Base-by-base conservation (phyloP, 1,140 invertebrate genomes). In the Tetraneura akinire region DNA sequence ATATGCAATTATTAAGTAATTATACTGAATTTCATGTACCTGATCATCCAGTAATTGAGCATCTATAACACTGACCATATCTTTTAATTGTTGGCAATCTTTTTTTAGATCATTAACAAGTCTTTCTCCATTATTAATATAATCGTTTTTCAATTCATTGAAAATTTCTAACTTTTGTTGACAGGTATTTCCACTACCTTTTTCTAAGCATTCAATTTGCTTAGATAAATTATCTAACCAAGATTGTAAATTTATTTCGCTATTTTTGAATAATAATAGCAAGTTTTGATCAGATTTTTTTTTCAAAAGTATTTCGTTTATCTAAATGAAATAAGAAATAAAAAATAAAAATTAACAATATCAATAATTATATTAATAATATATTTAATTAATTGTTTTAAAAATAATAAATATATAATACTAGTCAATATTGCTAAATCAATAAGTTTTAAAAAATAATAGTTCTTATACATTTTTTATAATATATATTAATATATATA, bases 1-100 rank as follows among this genome's bases (percentile, higher is more conserved):
- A 37, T 37, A 37, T 37, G n/a, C n/a, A n/a, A n/a, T n/a, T n/a
- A n/a, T n/a, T 4, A 42, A 47, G 1, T 47, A 49, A 47, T 18
- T 8, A 42, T 10, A 66, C 5, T 66, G 11, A 51, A 14, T 29
- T 1, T 5, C 81, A 85, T 84, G 84, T 68, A 89, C 88, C 87
- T 93, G 92, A 84, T 97, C 95, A 85, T 96, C 94, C 23, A 97
- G 91, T 85, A 96, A 93, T 83, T 96, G 94, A 0, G 92, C 91
- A 85, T 97, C 96, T 55, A 94, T 86, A 85, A 93, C 94, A 84
- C 92, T 94, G 2, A 94, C 91, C 49, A 93, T 89, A 80, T 92
- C 91, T 70, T 91, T 92, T 37, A 94, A 92, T 85, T 91, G 87
- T 13, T 89, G 85, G 1, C 90, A 92, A 37, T 92, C 87, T 60